Base-by-base conservation (phyloP, 2,888 invertebrate species). In the Griposia aprilina region DNA sequence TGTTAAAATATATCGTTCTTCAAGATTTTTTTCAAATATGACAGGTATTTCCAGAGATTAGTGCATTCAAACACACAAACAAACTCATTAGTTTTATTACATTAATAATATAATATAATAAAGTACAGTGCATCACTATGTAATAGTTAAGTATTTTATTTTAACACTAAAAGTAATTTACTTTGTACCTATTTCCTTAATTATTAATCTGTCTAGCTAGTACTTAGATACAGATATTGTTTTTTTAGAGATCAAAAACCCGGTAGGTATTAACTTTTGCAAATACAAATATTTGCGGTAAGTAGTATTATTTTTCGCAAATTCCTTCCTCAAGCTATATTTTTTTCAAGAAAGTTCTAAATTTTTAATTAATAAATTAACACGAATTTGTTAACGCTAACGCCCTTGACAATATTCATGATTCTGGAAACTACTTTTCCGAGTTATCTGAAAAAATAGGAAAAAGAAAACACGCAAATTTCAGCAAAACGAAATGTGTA, bases 311-410 rank as follows among this genome's bases (percentile, higher is more conserved):
- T 71, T 52, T 23, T 50, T 50, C 36, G 15, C 0, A 30, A 13
- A 48, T 65, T 78, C 55, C 36, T 76, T 77, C 36, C 55, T 78
- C 36, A 65, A 59, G 10, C n/a, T 55, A 70, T 30, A 15, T 6
- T 20, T 26, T 41, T 26, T 45, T 71, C 6, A 52, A 62, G 60
- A 59, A 59, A 15, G 2, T 6, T n/a, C 15, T 36, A 36, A 2
- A 2, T 36, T 36, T 36, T n/a, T n/a, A 50, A 23, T 6, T 41
- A 41, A 41, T 41, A 41, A 5, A 41, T 63, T 41, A 23, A 23
- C 7, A 63, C 26, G 8, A 20, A 26, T 15, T 41, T 55, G n/a
- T 17, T 30, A 67, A n/a, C 20, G 20, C 20, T 7, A 36, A 41
- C 26, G 20, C 7, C 20, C 59, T 23, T 71, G 48, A 8, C 23